Conservation (phyloP, 2,797 vertebrate genomes). For the Macroramphosus scolopax region DNA sequence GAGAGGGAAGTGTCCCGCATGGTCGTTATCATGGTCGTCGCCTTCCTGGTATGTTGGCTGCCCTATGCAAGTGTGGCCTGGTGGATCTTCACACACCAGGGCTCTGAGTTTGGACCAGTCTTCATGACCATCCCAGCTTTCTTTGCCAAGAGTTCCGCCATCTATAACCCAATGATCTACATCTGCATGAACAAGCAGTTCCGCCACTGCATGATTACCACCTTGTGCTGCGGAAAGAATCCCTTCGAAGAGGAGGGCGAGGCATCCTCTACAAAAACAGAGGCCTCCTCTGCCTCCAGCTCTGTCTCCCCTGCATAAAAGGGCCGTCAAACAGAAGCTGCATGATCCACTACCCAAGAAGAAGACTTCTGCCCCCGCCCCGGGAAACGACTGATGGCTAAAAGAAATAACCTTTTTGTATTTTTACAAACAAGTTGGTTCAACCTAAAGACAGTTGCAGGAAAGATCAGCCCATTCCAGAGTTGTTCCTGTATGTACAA, state of each 20-base stretch:
- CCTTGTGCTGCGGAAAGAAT: conserved; percentile 96
- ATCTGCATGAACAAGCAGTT: conserved; percentile 99
- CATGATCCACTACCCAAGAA: conserved; percentile 55
- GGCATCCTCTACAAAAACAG: conserved; percentile 88
- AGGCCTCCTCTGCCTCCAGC: conserved; percentile 91
- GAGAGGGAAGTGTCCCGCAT: conserved; percentile 97
- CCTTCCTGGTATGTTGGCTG: conserved; percentile 88
- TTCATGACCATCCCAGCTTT: conserved; percentile 94
- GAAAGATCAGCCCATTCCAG: conserved; percentile 72
- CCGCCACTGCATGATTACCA: conserved; percentile 97
- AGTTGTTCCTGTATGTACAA: conserved; percentile 81
- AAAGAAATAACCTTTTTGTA: conserved; percentile 78
- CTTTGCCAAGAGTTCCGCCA: conserved; percentile 89
- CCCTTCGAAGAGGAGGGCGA: conserved; percentile 91
- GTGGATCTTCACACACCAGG: conserved; percentile 92
- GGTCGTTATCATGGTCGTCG: conserved; percentile 92
- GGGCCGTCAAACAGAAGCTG: conserved; percentile 20
- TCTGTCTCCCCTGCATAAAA: conserved; percentile 94
- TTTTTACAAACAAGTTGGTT: conserved; percentile 77
- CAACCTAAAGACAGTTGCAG: conserved; percentile 80
- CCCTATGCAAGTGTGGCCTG: conserved; percentile 89
- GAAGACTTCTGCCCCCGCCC: conserved; percentile 70
- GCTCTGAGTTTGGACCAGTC: conserved; percentile 88
- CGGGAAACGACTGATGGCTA: conserved; percentile 76
- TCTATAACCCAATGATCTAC: conserved; percentile 98